These are phyloP conservation scores for roundworm (Caenorhabditis elegans) DNA, from an alignment of 1,140 invertebrate genomes.

Conservation along the genomic window WBcel235 BX284602.5:416001-416500, in stretches of 20 bases:
- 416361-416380: slow-evolving; percentile 88
- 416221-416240: too few species aligned
- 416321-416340: slow-evolving; percentile 86
- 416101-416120: too few species aligned
- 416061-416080: too few species aligned
- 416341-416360: slow-evolving; percentile 79
- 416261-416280: slow-evolving; percentile 86
- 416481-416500: slow-evolving; percentile 45
- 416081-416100: too few species aligned
- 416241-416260: slow-evolving; percentile 73
- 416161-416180: too few species aligned
- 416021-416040: too few species aligned
- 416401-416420: slow-evolving; percentile 20
- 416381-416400: slow-evolving; percentile 72
- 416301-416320: slow-evolving; percentile 82
- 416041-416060: too few species aligned
- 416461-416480: slow-evolving; percentile 41
- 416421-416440: background rate
- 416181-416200: too few species aligned
- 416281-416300: slow-evolving; percentile 93
- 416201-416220: too few species aligned
- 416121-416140: too few species aligned
- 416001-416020: too few species aligned
- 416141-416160: too few species aligned
- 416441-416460: slow-evolving; percentile 36